Evolutionary conservation across 2,888 invertebrate species (phyloP), one percentile per base, ranked within the genome.

Genomic region (Arge pagana): DNA sequence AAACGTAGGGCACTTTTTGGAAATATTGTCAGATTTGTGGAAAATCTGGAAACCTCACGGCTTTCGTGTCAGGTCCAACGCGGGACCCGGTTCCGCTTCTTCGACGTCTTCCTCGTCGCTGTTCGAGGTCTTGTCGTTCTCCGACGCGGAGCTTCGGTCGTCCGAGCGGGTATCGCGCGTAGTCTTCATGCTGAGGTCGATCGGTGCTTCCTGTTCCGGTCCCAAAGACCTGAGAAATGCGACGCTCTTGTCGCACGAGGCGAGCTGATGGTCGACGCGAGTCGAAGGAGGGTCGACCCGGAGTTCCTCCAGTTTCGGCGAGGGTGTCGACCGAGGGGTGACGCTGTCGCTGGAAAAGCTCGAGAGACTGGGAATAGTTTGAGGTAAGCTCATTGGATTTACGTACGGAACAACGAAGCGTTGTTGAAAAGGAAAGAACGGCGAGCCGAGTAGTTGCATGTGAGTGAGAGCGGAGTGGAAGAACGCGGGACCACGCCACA

Each of bases 151-250:
- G 10, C 6, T 26, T 6, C 56, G 53, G 6, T 26, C 28, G 15
- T 48, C 54, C 15, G 43, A 41, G 11, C 43, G 43, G 4, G 41
- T 41, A 3, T 39, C 55, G 3, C 36, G 43, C 4, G 30, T 18
- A 1, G 85, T 83, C 67, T 86, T 88, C 77, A 89, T 87, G 48
- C 89, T 90, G 58, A 91, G 77, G 69, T 91, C 91, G 76, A 91
- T 90, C 2, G 91, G 91, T 66, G 87, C 86, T 57, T 89, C 89
- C 70, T 90, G 89, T 5, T 81, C 76, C 0, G 80, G 80, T 3
- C 76, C 76, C 7, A 77, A 60, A 0, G 74, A 71, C 35, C 71
- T 65, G 10, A 77, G 60, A 37, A 71, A 71, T 21, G 72, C 76
- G 11, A 76, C 35, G 30, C 73, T 72, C 55, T 74, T 68, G 52